Base-by-base conservation (phyloP, 2,888 invertebrate genomes). In the Hermaeophaga mercurialis region DNA sequence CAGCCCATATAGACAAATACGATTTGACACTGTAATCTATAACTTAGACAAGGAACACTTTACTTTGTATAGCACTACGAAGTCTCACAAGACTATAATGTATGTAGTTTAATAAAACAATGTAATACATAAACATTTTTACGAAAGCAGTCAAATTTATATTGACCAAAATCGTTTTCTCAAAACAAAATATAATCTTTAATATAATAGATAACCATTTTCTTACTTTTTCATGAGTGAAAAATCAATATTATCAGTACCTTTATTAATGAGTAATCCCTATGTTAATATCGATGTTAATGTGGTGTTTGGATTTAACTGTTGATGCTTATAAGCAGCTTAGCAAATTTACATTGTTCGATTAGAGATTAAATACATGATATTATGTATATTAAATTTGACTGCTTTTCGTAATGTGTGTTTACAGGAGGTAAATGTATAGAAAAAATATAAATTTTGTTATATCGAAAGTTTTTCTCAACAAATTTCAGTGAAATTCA, bases 1-100 rank as follows among this genome's bases (percentile, higher is more conserved):
- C 71, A 71, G 72, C 72, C 72, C 74, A 69, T 73, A 74, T 73
- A 74, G 12, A 22, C 73, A 75, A 75, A 74, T 73, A 73, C 69
- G 65, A 66, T 61, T 55, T 3, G 59, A 65, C 67, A 66, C 66
- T 57, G 58, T 65, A 66, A 65, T 62, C 57, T 67, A 64, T 67
- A 66, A 64, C 19, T 53, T 68, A 68, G 61, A 50, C 46, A 61
- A 65, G 49, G 58, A 55, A 62, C 67, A 66, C 62, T 58, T 61
- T 59, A 62, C 62, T 56, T 64, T 69, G 66, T 66, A 67, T 66
- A 65, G 63, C 64, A 68, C 66, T 54, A 61, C 52, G 33, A 55
- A 55, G 60, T 52, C 61, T 58, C 50, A 61, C 54, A 48, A 55
- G 64, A 56, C 59, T 54, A 58, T 58, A 66, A 59, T 59, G 39